These are phyloP conservation scores for Tineola bisselliella DNA, from an alignment of 2,888 invertebrate genomes.

Conservation along the genomic window DNA sequence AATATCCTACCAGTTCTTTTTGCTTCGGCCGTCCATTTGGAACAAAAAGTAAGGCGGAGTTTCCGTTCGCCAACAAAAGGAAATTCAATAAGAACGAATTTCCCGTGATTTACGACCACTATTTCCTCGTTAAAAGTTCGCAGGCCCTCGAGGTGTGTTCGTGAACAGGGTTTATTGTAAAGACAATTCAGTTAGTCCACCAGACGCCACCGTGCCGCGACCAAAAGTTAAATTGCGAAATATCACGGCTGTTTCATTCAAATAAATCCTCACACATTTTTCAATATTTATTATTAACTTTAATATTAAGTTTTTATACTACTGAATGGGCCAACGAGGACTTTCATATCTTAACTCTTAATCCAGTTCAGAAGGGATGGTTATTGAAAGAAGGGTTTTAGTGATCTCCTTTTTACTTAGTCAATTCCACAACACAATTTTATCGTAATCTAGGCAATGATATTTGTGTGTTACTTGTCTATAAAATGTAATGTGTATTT, in stretches of 20 bases:
- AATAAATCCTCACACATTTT: background rate
- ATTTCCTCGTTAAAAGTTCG: constrained; percentile 62
- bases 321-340: too few species aligned
- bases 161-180: constrained; percentile 35
- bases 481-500: too few species aligned
- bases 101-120: constrained; percentile 64
- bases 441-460: too few species aligned
- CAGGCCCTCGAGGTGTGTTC: constrained; percentile 47
- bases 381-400: too few species aligned
- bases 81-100: constrained; percentile 67
- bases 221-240: background rate
- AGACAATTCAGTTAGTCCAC: constrained; percentile 33
- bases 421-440: too few species aligned
- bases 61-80: constrained; percentile 54
- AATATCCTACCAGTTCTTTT: constrained; percentile 14
- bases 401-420: too few species aligned
- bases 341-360: too few species aligned
- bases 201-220: background rate
- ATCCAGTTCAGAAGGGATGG: too few species aligned
- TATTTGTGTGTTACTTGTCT: too few species aligned
- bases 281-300: too few species aligned
- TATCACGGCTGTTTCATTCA: constrained; percentile 4
- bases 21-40: constrained; percentile 34
- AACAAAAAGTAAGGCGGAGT: constrained; percentile 52
- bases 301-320: background rate